phyloP scores from a whole-genome alignment of 1,140 invertebrate species.

The Anoplophora glabripennis region DNA sequence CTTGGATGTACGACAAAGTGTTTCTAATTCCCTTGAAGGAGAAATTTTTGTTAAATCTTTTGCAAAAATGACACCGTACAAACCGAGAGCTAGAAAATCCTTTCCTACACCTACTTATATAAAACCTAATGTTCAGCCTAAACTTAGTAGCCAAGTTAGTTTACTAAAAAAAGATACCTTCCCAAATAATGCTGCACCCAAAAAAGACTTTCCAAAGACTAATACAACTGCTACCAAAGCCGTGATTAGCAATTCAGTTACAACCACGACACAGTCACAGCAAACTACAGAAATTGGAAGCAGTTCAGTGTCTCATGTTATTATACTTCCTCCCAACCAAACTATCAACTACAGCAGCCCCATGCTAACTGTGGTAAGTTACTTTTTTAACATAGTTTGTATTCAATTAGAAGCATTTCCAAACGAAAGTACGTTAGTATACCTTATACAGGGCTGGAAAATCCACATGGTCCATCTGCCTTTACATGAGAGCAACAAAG shows the following conservation, averaged over 20 bases:
- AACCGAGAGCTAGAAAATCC: constrained; percentile 38
- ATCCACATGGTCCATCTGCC: too few species aligned
- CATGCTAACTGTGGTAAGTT: constrained; percentile 30
- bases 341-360: constrained; percentile 23
- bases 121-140: not conserved
- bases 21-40: not conserved
- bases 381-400: not conserved
- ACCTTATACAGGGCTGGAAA: too few species aligned
- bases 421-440: too few species aligned
- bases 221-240: too few species aligned
- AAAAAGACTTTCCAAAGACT: too few species aligned
- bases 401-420: too few species aligned
- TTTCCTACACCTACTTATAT: constrained; percentile 35
- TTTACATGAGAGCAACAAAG: too few species aligned
- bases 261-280: not conserved
- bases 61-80: constrained; percentile 33
- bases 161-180: not conserved
- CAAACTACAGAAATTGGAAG: constrained; percentile 2
- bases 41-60: constrained; percentile 41
- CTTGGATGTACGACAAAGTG: constrained; percentile 11
- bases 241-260: too few species aligned
- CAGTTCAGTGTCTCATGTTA: too few species aligned
- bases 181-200: too few species aligned
- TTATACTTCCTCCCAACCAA: constrained; percentile 30
- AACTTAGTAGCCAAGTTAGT: not conserved